Percentiles rank a stretch among this genome's conserved stretches.
Conservation (phyloP, 2,888 invertebrate species). For the Dione vanillae region DNA sequence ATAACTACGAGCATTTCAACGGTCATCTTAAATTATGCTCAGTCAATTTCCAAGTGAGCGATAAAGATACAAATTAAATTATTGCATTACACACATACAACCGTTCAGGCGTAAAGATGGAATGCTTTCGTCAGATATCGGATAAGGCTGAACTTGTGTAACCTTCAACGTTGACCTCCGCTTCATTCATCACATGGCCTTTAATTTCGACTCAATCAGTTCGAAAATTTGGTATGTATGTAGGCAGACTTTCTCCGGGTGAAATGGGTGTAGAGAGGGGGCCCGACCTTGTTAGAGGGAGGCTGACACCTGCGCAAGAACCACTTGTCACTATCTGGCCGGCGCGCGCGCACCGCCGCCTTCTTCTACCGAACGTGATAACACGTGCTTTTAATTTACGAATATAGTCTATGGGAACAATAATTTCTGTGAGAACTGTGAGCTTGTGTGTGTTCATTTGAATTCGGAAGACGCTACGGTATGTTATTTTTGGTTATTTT, state of each 20-base stretch:
- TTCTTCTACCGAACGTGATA: conserved; percentile 54
- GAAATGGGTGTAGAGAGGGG: conserved; percentile 72
- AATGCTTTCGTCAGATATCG: conserved; percentile 31
- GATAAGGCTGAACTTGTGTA: conserved; percentile 46
- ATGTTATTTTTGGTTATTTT: conserved; percentile 47
- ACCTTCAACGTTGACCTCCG: conserved; percentile 54
- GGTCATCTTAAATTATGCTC: conserved; percentile 2
- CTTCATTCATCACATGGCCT: conserved; percentile 56
- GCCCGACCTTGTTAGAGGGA: conserved; percentile 83
- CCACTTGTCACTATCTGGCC: conserved; percentile 77
- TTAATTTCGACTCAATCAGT: conserved; percentile 73
- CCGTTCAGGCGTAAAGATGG: conserved; percentile 13
- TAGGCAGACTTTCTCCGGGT: conserved; percentile 83
- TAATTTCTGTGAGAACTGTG: conserved; percentile 73
- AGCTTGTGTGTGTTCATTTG: conserved; percentile 60
- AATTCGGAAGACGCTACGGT: conserved; percentile 62
- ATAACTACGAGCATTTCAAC: conserved; percentile 2
- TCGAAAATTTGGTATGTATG: conserved; percentile 83
- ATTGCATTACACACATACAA: neutral
- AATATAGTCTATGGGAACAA: conserved; percentile 56
- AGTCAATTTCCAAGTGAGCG: neutral
- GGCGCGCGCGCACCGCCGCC: conserved; percentile 78
- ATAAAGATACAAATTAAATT: conserved; percentile 11
- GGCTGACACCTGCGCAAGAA: conserved; percentile 77
- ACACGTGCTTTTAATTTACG: conserved; percentile 64